Conservation (phyloP, 2,797 vertebrate species). For the Phrynocephalus guinanensis region DNA sequence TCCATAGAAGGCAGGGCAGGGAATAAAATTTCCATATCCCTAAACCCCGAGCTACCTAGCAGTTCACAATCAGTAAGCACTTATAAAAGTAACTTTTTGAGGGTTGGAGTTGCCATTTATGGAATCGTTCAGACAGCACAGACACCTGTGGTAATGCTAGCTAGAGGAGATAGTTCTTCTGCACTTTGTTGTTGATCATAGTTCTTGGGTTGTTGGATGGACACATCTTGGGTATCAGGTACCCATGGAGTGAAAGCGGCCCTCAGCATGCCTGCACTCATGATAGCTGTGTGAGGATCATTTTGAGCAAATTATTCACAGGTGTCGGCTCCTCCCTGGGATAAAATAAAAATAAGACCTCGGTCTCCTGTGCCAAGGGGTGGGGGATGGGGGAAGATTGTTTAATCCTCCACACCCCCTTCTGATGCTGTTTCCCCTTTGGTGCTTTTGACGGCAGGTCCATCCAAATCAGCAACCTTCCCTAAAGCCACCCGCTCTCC, state of each 20-base stretch:
- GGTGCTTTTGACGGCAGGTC: neutral
- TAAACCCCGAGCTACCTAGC: too few relatives aligned
- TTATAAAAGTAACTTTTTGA: too few relatives aligned
- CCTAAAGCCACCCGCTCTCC: neutral
- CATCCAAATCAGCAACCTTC: conserved; percentile 1
- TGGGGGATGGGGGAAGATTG: neutral
- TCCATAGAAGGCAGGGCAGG: too few relatives aligned
- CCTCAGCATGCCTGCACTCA: neutral
- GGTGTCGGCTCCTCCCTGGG: neutral
- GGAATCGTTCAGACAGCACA: too few relatives aligned
- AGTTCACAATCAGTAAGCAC: too few relatives aligned
- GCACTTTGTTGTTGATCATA: neutral
- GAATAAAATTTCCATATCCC: too few relatives aligned
- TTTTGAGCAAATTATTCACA: neutral
- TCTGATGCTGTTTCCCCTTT: neutral
- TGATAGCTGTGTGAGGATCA: neutral
- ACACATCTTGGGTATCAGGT: neutral
- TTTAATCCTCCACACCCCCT: neutral
- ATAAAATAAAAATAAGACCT: neutral
- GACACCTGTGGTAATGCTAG: neutral
- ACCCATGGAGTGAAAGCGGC: neutral
- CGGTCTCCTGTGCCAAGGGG: neutral
- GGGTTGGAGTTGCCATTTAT: too few relatives aligned
- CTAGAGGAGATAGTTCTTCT: neutral
- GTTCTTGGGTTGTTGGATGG: neutral